Base-by-base conservation (phyloP, 2,888 invertebrate genomes). In the Crepidodera aurea region DNA sequence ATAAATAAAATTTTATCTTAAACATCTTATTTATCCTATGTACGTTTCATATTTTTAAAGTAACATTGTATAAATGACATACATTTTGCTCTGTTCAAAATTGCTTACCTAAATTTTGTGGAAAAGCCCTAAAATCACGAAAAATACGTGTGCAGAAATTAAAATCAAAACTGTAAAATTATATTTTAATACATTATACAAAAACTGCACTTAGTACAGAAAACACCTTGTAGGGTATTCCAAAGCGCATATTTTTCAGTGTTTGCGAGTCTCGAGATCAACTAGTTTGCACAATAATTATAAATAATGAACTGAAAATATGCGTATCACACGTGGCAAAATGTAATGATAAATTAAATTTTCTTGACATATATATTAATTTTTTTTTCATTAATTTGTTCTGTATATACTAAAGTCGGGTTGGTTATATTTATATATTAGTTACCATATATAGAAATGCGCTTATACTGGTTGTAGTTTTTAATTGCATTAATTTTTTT, bases 381-480 rank as follows among this genome's bases (percentile, higher is more conserved):
- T 54, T 12, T 60, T 66, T 46, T 58, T 34, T 59, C 32, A 51
- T 10, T 46, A 57, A 51, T 51, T 53, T 62, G 51, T 56, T 67
- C 59, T 64, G 64, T 65, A 65, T 67, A 62, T 62, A 62, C 55
- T 57, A 55, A 57, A 48, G 27, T 72, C 74, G 76, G 76, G 76
- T 74, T 77, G 75, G 72, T 74, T 72, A 68, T 71, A 67, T 68
- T 57, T 70, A 71, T 72, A 66, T 70, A 67, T 75, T 77, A 78
- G 78, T 79, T 79, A 79, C 78, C 78, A 79, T 71, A 71, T 71
- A 71, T 73, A 68, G 67, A 71, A 65, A 71, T 66, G 70, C 72
- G 72, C 72, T 73, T 73, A 72, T 69, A 67, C 65, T 57, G 70
- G 70, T 69, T 70, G 62, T 70, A 72, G 66, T 66, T 68, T 60